Evolutionary conservation across 2,888 invertebrate genomes (phyloP), one percentile per base, ranked within the genome.

Genomic region (Saturnia pavonia): DNA sequence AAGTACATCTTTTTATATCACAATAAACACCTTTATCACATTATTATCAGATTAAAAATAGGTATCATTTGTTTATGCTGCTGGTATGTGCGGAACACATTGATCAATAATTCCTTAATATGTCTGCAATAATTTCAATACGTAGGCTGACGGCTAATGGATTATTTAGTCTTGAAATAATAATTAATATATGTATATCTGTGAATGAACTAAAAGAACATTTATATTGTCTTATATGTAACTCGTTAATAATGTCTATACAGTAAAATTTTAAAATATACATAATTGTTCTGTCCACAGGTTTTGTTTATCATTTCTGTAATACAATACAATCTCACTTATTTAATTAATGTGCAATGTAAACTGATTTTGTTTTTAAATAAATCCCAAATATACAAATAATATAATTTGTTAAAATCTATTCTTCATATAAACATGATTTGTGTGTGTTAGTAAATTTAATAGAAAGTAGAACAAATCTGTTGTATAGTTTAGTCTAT

Each of bases 11-110:
- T n/a, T 25, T 8, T 40, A 16, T 69, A 34, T 34, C 68, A 69
- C 69, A 73, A 54, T 72, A 70, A 70, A 72, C 27, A 57, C 60
- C 67, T 73, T 74, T 76, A 78, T 78, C 79, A 74, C 75, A 77
- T 78, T 74, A 74, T 74, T 76, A 78, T 78, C 79, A 74, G 76
- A 79, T 78, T 74, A 74, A 48, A 69, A 69, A 57, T 57, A 57
- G 25, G 12, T 25, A 69, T 72, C 48, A 72, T 45, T 67, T 69
- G 34, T 25, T 43, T 42, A 16, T 48, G 6, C 48, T 60, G 70
- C 66, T 73, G 69, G 74, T 25, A 22, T 57, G 25, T 57, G 12
- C 1, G 14, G 3, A 25, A 25, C 12, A 25, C 25, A 25, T 57
- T 57, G 57, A 14, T 57, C 11, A 12, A 25, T 57, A 57, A 25